Evolutionary conservation across 2,113 vertebrate species (phyloP), one percentile per base, ranked within the genome.

Genomic region (Callaeas wilsoni): DNA sequence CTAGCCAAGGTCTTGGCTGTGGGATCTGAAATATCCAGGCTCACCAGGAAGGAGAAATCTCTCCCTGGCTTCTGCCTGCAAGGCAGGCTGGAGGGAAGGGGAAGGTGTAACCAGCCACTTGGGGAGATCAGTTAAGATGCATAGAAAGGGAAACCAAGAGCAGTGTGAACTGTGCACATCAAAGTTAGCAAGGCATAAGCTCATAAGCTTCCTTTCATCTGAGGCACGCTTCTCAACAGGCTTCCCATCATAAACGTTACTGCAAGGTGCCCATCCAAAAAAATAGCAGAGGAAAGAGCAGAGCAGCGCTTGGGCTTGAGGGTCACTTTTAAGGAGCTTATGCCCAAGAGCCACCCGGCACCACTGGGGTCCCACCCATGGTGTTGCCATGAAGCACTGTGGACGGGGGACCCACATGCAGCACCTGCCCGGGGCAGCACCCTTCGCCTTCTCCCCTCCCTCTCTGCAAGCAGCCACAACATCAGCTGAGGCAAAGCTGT

Each of bases 341-440:
- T 9, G 21, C 9, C 6, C 32, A 33, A 44, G 55, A 71, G 33
- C 7, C 15, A 37, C 15, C 8, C 52, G 63, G 27, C 1, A 3
- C 6, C 63, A 11, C 27, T 1, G 9, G 10, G 16, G 46, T 84
- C 33, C 42, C 30, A 21, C 2, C 25, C 39, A 4, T 0, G 3
- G 33, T 71, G 69, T 53, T 92, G 59, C 44, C 2, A 2, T 4
- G 11, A 41, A 80, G n/a, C 2, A 4, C 30, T 0, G 0, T 4
- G n/a, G n/a, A 37, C 12, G 57, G 42, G 13, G n/a, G 21, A 27
- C 12, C 6, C 2, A 33, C 41, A 23, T 3, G 41, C 71, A 42
- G 50, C 3, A 2, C 39, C 32, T 14, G 12, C 64, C 37, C 30
- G 22, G 21, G 35, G 50, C 50, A 57, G 41, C 49, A 35, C 35